Base-by-base conservation (phyloP, 2,113 vertebrate genomes). In the Eurypyga helias region DNA sequence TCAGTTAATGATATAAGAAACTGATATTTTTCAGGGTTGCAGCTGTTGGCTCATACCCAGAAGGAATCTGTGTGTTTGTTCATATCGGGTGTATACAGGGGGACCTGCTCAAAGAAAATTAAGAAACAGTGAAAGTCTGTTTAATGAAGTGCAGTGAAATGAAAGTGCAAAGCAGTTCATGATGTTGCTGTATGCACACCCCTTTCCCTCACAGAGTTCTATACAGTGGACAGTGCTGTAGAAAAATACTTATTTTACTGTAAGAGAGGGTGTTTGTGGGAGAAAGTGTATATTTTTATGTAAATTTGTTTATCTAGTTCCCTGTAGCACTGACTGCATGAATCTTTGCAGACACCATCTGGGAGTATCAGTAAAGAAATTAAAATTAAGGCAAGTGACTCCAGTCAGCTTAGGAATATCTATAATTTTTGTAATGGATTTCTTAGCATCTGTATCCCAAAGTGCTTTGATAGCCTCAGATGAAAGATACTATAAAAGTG, bases 1-100 rank as follows among this genome's bases (percentile, higher is more conserved):
- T 96, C 95, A 86, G 78, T 38, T 96, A 96, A 97, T 97, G 97
- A 97, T 97, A 95, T 95, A 97, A 93, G 94, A 95, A 97, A 91
- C 77, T 96, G 96, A 96, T 97, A 96, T 89, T 97, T 97, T 97
- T 98, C 95, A 94, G 96, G 76, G 81, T 94, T 94, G 90, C 89
- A 92, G 95, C 88, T 97, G 84, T 96, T 91, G 97, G 93, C 90
- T 96, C 60, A 80, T 25, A 75, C 94, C 93, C 96, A 95, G 94
- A 97, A 97, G 92, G 89, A 96, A 95, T 96, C 71, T 76, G 18
- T 65, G 92, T 93, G 75, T 58, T 91, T 96, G 90, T 91, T 96
- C 94, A 46, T 89, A 87, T 91, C 0, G 12, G 78, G 49, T 92
- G 41, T 84, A 79, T 96, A 87, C 45, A 93, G 52, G 73, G 61